Base-by-base conservation (phyloP, 2,113 vertebrate species). In the Corythoichthys intestinalis region DNA sequence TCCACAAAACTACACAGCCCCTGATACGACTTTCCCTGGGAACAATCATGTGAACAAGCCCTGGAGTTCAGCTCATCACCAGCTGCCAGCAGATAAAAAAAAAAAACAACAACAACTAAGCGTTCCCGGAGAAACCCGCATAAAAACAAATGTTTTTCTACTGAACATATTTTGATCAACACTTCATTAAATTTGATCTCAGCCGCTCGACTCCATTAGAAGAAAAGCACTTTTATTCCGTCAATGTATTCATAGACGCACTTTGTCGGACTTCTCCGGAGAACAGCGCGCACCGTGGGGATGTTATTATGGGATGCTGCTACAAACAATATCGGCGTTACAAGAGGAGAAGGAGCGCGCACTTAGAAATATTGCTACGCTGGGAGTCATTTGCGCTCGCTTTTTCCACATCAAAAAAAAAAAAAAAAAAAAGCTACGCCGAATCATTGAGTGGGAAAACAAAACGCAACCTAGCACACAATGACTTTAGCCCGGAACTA, bases 291-390 rank as follows among this genome's bases (percentile, higher is more conserved):
- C 20, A 11, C 53, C 20, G 53, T 56, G 53, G 53, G 53, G 53
- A 56, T 56, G 53, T 56, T 56, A 56, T 56, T 56, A 56, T 34
- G 53, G 53, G 53, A 56, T 56, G 53, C 53, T 34, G 28, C 53
- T 34, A 34, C 53, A 56, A 56, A 56, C 53, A 56, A 56, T 56
- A 34, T 34, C 34, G 53, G 53, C 12, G 20, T 56, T 56, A 56
- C 53, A 56, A 56, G 53, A 56, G 53, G 53, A 56, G 53, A 56
- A 28, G 20, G 20, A 28, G 20, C 20, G 20, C 20, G 20, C 20
- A 28, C 20, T 28, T 12, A 28, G 20, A 54, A 56, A 56, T 56
- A 56, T 34, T 56, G 53, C 53, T 12, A 56, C 53, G 3, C 20
- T 34, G 53, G 53, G 53, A 56, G 53, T 56, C 53, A 12, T 56